Conservation (phyloP, 2,797 vertebrate species). For the Helarctos malayanus region DNA sequence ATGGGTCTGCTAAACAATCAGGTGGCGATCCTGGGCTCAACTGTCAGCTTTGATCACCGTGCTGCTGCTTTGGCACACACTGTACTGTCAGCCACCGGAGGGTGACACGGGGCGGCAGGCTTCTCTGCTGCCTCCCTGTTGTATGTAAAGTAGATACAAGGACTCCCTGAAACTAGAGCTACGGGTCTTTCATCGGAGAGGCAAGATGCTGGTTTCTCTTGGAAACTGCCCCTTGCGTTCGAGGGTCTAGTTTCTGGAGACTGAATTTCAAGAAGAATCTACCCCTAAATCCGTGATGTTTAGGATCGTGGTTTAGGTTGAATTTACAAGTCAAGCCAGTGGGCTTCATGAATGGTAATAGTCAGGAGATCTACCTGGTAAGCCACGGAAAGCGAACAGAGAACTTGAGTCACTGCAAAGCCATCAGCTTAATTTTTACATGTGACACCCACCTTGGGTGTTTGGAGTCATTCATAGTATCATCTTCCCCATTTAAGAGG, state of each 20-base stretch:
- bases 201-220: slow-evolving; percentile 58
- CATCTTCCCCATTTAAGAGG: slow-evolving; percentile 68
- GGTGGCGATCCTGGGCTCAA: slow-evolving; percentile 83
- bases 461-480: slow-evolving; percentile 40
- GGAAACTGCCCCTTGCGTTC: slow-evolving; percentile 71
- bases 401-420: slow-evolving; percentile 76
- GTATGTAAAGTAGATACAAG: slow-evolving; percentile 66
- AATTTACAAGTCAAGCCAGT: slow-evolving; percentile 74
- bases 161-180: slow-evolving; percentile 75
- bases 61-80: slow-evolving; percentile 76
- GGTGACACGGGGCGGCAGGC: slow-evolving; percentile 78
- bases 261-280: slow-evolving; percentile 77
- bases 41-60: slow-evolving; percentile 79
- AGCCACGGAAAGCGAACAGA: slow-evolving; percentile 70
- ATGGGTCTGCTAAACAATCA: slow-evolving; percentile 82
- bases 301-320: slow-evolving; percentile 76
- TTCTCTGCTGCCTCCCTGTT: slow-evolving; percentile 78
- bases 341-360: slow-evolving; percentile 71
- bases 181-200: slow-evolving; percentile 72
- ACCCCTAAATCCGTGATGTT: slow-evolving; percentile 74
- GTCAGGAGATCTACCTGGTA: slow-evolving; percentile 59
- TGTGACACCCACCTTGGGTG: slow-evolving; percentile 66
- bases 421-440: slow-evolving; percentile 62
- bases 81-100: slow-evolving; percentile 81
- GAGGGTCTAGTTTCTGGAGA: slow-evolving; percentile 76